These are phyloP conservation scores for Callorhinus ursinus DNA, from an alignment of 2,113 vertebrate genomes.

Conservation along the genomic window DNA sequence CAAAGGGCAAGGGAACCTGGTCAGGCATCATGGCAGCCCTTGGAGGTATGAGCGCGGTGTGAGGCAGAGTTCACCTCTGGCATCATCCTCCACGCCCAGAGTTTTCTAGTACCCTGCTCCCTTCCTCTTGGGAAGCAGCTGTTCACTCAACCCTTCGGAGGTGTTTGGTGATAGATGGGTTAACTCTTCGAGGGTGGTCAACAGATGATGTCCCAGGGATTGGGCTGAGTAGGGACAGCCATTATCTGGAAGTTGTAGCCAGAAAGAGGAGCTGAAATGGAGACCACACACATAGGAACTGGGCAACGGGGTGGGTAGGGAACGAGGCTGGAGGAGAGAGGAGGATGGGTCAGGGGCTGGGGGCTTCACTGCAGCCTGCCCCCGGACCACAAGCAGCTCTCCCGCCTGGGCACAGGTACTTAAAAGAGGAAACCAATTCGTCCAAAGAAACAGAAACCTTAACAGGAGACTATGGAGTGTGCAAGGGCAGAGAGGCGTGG, in stretches of 20 bases:
- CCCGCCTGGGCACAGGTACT: neutral
- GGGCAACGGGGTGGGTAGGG: too few species aligned
- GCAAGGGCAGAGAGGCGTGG: neutral
- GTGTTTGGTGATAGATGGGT: neutral
- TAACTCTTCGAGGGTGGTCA: neutral
- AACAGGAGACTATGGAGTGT: neutral
- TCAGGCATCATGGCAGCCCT: too few species aligned
- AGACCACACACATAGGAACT: neutral
- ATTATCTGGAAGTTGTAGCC: neutral
- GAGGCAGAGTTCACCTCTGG: neutral
- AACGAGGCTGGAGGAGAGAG: neutral
- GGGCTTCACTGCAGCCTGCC: neutral
- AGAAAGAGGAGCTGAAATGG: neutral
- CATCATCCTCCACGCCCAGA: neutral
- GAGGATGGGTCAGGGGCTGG: neutral
- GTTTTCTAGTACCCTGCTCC: neutral
- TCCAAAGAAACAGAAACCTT: neutral
- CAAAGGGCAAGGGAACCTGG: neutral
- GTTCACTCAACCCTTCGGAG: neutral
- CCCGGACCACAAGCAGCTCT: neutral
- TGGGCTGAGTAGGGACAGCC: neutral
- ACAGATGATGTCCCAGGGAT: neutral
- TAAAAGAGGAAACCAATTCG: neutral
- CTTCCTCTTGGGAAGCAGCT: neutral
- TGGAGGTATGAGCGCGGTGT: rapidly evolving